Evolutionary conservation across 1,140 invertebrate species (phyloP).

Genomic region (Cataglyphis hispanica): DNA sequence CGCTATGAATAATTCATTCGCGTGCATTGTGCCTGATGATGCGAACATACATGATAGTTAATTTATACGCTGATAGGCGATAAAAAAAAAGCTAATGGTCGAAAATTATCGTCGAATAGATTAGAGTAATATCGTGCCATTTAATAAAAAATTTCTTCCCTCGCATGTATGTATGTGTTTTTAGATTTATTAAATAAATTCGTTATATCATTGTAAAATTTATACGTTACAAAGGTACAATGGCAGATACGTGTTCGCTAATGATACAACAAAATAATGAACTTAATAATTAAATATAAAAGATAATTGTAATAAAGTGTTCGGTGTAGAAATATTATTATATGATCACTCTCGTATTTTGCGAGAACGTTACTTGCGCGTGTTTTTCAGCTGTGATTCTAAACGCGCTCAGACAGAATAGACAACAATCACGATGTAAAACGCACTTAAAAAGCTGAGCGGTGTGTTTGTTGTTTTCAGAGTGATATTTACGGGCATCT

Average conservation of each 20-base stretch:
- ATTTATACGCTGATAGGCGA: conserved; percentile 48
- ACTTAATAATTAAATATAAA: background rate
- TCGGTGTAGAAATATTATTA: background rate
- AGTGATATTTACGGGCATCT: conserved; percentile 99
- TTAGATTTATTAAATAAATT: conserved; percentile 16
- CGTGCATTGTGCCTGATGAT: conserved; percentile 42
- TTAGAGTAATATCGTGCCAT: background rate
- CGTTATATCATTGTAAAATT: background rate
- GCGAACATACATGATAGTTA: conserved; percentile 45
- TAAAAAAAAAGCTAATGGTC: conserved; percentile 43
- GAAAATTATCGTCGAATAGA: conserved; percentile 36
- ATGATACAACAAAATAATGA: background rate
- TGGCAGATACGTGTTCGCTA: background rate
- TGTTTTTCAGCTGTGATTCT: background rate
- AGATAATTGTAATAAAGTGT: conserved; percentile 12
- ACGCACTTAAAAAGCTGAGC: conserved; percentile 76
- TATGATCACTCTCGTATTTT: conserved; percentile 21
- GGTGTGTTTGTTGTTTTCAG: conserved; percentile 89
- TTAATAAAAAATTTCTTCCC: conserved; percentile 14
- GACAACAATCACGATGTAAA: conserved; percentile 43
- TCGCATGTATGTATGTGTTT: background rate
- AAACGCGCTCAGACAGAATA: background rate
- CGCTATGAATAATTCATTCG: conserved; percentile 49
- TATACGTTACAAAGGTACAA: background rate
- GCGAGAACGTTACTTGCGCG: background rate